Conservation (phyloP, 2,113 vertebrate species). For the Leuciscus idus region DNA sequence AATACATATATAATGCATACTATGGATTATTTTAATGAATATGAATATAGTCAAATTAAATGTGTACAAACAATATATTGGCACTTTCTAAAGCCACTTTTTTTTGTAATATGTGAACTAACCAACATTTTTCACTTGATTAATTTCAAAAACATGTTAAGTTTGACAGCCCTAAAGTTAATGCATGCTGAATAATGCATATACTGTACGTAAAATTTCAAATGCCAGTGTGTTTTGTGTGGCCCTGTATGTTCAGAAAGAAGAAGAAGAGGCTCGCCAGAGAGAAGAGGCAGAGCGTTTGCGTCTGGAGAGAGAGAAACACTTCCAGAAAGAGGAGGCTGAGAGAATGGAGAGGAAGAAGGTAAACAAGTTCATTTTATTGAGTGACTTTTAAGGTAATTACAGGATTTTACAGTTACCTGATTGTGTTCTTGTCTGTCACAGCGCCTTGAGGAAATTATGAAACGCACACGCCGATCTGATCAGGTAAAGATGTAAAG, state of each 20-base stretch:
- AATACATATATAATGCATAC: not conserved
- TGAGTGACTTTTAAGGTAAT: not conserved
- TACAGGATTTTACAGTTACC: not conserved
- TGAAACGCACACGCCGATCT: constrained; percentile 93
- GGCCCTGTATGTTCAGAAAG: constrained; percentile 65
- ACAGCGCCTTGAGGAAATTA: constrained; percentile 96
- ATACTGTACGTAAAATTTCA: not conserved
- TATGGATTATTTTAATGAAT: not conserved
- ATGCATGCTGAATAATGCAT: not conserved
- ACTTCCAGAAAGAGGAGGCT: constrained; percentile 94
- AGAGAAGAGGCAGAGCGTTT: constrained; percentile 86
- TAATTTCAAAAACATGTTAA: not conserved
- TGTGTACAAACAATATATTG: not conserved
- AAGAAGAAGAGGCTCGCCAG: constrained; percentile 88
- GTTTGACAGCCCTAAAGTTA: not conserved
- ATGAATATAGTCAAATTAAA: no score
- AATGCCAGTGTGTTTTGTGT: not conserved
- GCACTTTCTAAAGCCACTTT: not conserved
- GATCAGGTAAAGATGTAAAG: constrained; percentile 87
- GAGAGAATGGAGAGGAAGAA: constrained; percentile 96
- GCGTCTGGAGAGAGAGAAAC: constrained; percentile 88
- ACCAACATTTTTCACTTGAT: not conserved
- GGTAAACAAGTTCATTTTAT: constrained; percentile 72
- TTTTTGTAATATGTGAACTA: not conserved
- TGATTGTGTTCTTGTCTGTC: not conserved